Evolutionary conservation across 2,113 vertebrate genomes (phyloP).

Genomic region (Bujurquina vittata): DNA sequence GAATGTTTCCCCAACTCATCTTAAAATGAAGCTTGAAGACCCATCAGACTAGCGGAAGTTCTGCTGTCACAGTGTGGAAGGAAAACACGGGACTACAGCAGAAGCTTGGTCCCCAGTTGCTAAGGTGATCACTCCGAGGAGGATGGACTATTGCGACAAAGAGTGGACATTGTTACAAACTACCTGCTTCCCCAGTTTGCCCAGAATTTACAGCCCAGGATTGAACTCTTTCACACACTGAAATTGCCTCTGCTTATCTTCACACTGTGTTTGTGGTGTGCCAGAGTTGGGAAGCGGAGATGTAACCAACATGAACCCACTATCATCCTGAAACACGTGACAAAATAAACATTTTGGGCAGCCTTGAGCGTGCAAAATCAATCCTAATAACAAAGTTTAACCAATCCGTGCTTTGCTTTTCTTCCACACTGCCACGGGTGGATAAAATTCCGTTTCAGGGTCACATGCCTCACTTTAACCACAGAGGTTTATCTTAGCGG

Average conservation of each 20-base stretch:
- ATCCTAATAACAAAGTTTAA: background rate
- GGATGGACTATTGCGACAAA: background rate
- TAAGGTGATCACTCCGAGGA: too few relatives aligned
- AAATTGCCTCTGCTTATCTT: background rate
- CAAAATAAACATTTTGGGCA: background rate
- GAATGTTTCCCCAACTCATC: background rate
- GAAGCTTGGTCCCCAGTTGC: background rate
- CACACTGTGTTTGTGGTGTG: slow-evolving; percentile 21
- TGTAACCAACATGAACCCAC: background rate
- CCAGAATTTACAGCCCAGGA: background rate
- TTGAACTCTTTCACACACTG: slow-evolving; percentile 3
- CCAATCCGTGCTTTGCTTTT: background rate
- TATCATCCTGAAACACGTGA: background rate
- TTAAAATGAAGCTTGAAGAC: too few relatives aligned
- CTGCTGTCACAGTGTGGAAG: background rate
- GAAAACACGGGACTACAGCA: background rate
- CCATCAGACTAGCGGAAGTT: too few relatives aligned
- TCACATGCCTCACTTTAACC: background rate
- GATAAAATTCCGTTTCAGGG: background rate
- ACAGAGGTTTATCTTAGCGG: background rate
- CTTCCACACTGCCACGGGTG: background rate
- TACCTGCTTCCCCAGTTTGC: background rate
- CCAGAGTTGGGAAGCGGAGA: background rate
- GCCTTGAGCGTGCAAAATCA: background rate
- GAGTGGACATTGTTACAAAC: background rate